phyloP scores from a whole-genome alignment of 2,113 vertebrate species.

The Chaenocephalus aceratus region DNA sequence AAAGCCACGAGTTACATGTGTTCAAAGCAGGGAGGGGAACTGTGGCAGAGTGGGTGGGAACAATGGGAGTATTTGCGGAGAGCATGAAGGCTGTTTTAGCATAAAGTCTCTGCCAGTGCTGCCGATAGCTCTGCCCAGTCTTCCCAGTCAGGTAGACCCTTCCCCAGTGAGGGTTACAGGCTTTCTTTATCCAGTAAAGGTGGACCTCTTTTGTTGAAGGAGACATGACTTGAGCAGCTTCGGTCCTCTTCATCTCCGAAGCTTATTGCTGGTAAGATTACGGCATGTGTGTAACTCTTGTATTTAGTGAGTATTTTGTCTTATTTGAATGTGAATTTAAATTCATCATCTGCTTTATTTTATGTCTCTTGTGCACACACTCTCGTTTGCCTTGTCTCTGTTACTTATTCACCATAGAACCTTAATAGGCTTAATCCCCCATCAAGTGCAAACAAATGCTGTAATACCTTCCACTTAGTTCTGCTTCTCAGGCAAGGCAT shows the following conservation, averaged over 20 bases:
- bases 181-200: neutral
- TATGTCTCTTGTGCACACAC: neutral
- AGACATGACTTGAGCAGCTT: slow-evolving; percentile 25
- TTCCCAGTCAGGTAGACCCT: slow-evolving; percentile 54
- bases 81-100: slow-evolving; percentile 29
- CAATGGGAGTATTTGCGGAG: slow-evolving; percentile 56
- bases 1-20: slow-evolving; percentile 29
- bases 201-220: neutral
- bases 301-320: slow-evolving; percentile 11
- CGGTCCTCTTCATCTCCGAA: slow-evolving; percentile 29
- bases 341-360: slow-evolving; percentile 2
- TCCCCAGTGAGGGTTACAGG: neutral
- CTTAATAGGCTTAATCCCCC: slow-evolving; percentile 14
- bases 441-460: slow-evolving; percentile 35
- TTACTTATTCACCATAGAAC: slow-evolving; percentile 27
- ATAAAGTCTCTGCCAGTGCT: slow-evolving; percentile 33
- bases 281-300: neutral
- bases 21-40: slow-evolving; percentile 40
- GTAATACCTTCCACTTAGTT: slow-evolving; percentile 39
- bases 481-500: slow-evolving; percentile 12
- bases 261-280: slow-evolving; percentile 61
- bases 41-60: slow-evolving; percentile 62
- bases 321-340: slow-evolving; percentile 3
- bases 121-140: slow-evolving; percentile 43
- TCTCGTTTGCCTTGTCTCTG: neutral